These are phyloP conservation scores for Zoanthus solanderi DNA, from an alignment of 92 coral and sea anemone genomes.

Conservation along the genomic window DNA sequence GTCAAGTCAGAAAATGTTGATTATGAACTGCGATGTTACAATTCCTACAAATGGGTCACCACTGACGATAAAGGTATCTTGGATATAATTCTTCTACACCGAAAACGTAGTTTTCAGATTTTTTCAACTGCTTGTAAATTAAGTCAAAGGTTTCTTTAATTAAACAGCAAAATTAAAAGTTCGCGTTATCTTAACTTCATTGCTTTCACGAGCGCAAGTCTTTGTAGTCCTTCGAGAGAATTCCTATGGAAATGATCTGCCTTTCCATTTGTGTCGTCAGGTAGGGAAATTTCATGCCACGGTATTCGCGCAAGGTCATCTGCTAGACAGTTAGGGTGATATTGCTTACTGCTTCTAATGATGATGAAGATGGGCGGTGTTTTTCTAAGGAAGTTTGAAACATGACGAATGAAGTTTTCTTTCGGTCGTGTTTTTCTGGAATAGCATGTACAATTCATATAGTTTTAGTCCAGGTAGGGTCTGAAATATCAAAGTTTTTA, in stretches of 20 bases:
- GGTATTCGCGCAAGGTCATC: conserved; percentile 44
- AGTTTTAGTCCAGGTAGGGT: no score
- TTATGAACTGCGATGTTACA: conserved; percentile 59
- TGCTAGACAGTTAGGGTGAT: neutral
- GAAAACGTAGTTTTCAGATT: neutral
- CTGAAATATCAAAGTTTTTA: no score
- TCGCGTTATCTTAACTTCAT: conserved; percentile 37
- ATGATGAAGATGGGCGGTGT: conserved; percentile 7
- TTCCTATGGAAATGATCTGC: neutral
- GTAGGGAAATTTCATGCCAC: neutral
- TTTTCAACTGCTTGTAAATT: neutral
- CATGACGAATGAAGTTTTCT: no score
- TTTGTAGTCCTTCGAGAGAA: neutral
- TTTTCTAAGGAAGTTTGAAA: neutral
- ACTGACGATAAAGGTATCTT: conserved; percentile 34
- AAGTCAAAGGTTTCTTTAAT: no score
- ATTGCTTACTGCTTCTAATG: conserved; percentile 39
- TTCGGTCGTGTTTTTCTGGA: no score
- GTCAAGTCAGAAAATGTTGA: conserved; percentile 40
- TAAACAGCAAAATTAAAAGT: no score
- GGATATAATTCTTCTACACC: neutral
- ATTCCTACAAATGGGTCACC: conserved; percentile 53
- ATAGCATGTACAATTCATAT: no score
- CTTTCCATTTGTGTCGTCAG: neutral
- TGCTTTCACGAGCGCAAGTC: neutral